phyloP scores from a whole-genome alignment of 2,888 invertebrate genomes.

The Prenolepis imparis region DNA sequence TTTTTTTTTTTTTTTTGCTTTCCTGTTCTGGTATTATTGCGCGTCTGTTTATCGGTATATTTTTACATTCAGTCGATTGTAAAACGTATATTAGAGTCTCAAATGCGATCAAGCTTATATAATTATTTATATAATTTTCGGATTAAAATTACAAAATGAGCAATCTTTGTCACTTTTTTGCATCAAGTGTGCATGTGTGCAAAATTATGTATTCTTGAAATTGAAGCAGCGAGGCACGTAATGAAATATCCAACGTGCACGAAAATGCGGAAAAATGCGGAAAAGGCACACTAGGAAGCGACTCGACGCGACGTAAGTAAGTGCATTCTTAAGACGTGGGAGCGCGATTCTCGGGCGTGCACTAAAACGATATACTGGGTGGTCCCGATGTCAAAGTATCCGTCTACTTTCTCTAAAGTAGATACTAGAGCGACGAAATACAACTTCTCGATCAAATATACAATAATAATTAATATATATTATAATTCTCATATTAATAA shows the following conservation, averaged over 20 bases:
- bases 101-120: slow-evolving; percentile 1
- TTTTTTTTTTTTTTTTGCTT: background rate
- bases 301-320: slow-evolving; percentile 47
- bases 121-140: background rate
- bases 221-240: slow-evolving; percentile 11
- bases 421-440: background rate
- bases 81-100: background rate
- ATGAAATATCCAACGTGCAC: slow-evolving; percentile 11
- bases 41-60: background rate
- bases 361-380: slow-evolving; percentile 44
- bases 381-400: background rate
- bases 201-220: background rate
- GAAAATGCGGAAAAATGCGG: slow-evolving; percentile 29
- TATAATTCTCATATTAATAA: too few species aligned
- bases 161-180: background rate
- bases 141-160: background rate
- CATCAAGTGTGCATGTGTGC: background rate
- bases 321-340: slow-evolving; percentile 61
- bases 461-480: too few species aligned
- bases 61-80: background rate
- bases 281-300: slow-evolving; percentile 57
- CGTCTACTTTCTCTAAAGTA: slow-evolving; percentile 16
- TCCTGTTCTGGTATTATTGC: background rate
- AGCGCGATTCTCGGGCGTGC: slow-evolving; percentile 31
- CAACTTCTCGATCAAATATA: background rate